Evolutionary conservation across 2,113 vertebrate species (phyloP).

Genomic region (Ursus arctos): DNA sequence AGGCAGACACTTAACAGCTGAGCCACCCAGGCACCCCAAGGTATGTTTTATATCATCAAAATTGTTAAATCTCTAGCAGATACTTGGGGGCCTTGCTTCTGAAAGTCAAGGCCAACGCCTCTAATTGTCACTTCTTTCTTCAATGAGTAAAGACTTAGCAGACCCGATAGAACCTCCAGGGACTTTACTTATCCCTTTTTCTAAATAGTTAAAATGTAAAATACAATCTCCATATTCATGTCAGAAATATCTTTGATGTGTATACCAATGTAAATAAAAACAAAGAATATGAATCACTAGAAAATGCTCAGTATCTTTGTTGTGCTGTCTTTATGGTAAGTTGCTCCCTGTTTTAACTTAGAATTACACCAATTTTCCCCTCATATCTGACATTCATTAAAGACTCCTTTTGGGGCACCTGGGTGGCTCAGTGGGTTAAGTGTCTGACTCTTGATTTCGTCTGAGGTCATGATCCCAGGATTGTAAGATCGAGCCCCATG

Average conservation of each 20-base stretch:
- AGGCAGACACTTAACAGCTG: no score
- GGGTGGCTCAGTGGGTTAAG: background rate
- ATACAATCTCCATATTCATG: background rate
- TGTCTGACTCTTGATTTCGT: background rate
- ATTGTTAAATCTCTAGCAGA: background rate
- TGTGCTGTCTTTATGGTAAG: background rate
- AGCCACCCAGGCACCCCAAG: no score
- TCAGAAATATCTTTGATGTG: background rate
- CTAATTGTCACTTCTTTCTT: background rate
- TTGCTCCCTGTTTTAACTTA: background rate
- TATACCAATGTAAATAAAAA: background rate
- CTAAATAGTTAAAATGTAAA: slow-evolving; percentile 45
- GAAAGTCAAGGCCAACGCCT: background rate
- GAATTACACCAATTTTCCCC: background rate
- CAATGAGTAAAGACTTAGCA: slow-evolving; percentile 15
- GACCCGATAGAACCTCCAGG: background rate
- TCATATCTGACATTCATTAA: background rate
- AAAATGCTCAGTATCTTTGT: slow-evolving; percentile 15
- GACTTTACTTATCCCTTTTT: background rate
- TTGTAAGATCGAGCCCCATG: background rate
- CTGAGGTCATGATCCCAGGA: background rate
- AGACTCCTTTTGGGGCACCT: background rate
- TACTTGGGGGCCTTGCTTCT: background rate
- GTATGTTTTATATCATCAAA: background rate
- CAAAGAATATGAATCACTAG: slow-evolving; percentile 1